phyloP scores from a whole-genome alignment of 1,140 invertebrate genomes.

The Drosophila kohkoa region DNA sequence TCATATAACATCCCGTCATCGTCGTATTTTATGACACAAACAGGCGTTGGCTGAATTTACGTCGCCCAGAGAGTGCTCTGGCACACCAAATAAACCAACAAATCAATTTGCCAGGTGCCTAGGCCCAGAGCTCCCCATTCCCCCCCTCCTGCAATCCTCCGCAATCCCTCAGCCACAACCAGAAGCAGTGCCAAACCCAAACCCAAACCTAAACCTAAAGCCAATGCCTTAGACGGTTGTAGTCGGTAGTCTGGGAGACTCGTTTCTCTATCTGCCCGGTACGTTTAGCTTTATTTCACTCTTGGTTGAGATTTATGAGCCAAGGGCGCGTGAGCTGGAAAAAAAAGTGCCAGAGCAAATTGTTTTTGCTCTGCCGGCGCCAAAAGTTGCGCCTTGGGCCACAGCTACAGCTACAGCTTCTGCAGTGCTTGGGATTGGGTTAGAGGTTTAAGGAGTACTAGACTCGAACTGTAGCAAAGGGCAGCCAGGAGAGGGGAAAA shows the following conservation, averaged over 20 bases:
- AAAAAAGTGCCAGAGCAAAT: conserved; percentile 67
- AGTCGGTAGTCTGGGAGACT: background rate
- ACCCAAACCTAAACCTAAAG: background rate
- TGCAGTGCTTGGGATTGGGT: conserved; percentile 7
- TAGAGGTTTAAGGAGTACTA: conserved; percentile 8
- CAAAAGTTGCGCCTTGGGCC: conserved; percentile 53
- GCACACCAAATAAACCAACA: conserved; percentile 77
- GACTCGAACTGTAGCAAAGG: conserved; percentile 4
- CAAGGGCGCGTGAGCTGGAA: conserved; percentile 77
- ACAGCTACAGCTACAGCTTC: background rate
- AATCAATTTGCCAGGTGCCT: conserved; percentile 82
- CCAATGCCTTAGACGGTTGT: background rate
- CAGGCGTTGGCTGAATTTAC: conserved; percentile 73
- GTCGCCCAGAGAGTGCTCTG: conserved; percentile 35
- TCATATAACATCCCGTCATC: conserved; percentile 65
- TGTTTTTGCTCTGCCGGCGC: conserved; percentile 73
- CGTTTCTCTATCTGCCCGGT: conserved; percentile 42
- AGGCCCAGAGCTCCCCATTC: conserved; percentile 33
- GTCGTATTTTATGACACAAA: conserved; percentile 82
- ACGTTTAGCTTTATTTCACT: conserved; percentile 83
- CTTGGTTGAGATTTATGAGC: conserved; percentile 80
- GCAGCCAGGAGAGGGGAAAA: too few relatives aligned
- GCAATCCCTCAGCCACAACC: conserved; percentile 2
- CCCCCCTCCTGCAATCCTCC: conserved; percentile 4
- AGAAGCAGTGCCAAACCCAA: background rate